Conservation (phyloP, 2,797 vertebrate genomes). For the Vultur gryphus region DNA sequence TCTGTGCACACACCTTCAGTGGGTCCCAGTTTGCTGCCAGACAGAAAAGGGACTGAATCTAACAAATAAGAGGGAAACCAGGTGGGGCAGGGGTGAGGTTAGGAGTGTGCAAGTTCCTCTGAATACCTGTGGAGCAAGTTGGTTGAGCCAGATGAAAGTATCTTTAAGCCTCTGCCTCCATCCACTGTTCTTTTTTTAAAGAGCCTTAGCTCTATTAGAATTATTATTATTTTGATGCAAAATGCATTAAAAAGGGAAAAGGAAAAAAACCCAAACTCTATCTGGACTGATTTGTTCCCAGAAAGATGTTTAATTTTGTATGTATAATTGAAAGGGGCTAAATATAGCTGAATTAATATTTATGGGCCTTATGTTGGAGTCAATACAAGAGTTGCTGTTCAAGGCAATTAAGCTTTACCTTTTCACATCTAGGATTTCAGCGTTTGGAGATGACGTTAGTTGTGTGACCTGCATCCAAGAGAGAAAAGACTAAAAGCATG, state of each 20-base stretch:
- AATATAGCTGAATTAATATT: conserved; percentile 69
- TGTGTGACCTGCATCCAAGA: conserved; percentile 53
- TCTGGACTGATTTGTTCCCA: conserved; percentile 44
- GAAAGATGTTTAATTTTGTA: conserved; percentile 58
- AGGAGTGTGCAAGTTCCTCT: neutral
- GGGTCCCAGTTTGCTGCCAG: neutral
- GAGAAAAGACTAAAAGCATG: conserved; percentile 7
- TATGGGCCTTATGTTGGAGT: conserved; percentile 53
- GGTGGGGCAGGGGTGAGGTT: neutral
- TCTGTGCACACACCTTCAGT: neutral
- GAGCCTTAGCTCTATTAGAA: neutral
- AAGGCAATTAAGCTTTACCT: conserved; percentile 67
- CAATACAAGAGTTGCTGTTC: conserved; percentile 57
- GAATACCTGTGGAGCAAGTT: neutral
- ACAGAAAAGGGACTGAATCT: neutral
- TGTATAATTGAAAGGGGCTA: conserved; percentile 63
- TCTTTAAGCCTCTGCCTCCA: neutral
- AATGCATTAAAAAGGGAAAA: neutral
- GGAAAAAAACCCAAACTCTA: neutral
- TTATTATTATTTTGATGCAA: conserved; percentile 41
- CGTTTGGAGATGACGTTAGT: conserved; percentile 38
- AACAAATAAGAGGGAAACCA: neutral
- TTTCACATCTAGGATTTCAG: conserved; percentile 51
- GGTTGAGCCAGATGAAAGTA: neutral
- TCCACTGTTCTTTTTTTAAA: neutral